Conservation (phyloP, 2,888 invertebrate species). For the Crepidodera aurea region DNA sequence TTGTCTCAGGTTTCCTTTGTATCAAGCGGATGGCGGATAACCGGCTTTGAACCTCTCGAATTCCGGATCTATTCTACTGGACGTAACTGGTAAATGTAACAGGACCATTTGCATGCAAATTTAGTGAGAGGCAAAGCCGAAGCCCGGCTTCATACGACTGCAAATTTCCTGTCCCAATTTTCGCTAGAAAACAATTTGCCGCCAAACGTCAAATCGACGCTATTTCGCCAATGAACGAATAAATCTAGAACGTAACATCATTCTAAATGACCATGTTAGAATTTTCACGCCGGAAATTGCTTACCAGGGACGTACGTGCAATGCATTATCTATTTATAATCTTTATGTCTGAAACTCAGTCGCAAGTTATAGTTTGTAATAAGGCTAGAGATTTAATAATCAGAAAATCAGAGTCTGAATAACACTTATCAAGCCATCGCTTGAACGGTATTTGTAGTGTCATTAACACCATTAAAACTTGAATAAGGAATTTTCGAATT, state of each 20-base stretch:
- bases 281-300: slow-evolving; percentile 4
- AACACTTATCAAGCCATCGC: too few relatives aligned
- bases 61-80: slow-evolving; percentile 4
- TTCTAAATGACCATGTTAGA: slow-evolving; percentile 4
- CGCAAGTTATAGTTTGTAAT: too few relatives aligned
- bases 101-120: slow-evolving; percentile 28
- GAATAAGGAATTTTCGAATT: too few relatives aligned
- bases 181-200: slow-evolving; percentile 39
- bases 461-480: too few relatives aligned
- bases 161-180: slow-evolving; percentile 34
- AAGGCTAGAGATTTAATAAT: too few relatives aligned
- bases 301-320: neutral
- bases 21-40: neutral
- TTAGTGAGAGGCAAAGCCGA: slow-evolving; percentile 4
- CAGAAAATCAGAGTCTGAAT: too few relatives aligned
- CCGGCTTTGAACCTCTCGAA: neutral
- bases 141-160: slow-evolving; percentile 18
- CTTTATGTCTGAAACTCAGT: too few relatives aligned
- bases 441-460: too few relatives aligned
- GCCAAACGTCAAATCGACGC: slow-evolving; percentile 22
- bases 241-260: neutral
- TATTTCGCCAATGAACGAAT: slow-evolving; percentile 8
- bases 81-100: slow-evolving; percentile 7
- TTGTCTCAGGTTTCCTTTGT: slow-evolving; percentile 14
- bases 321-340: too few relatives aligned